Base-by-base conservation (phyloP, 2,888 invertebrate genomes). In the Melikaiella ostensackeni region DNA sequence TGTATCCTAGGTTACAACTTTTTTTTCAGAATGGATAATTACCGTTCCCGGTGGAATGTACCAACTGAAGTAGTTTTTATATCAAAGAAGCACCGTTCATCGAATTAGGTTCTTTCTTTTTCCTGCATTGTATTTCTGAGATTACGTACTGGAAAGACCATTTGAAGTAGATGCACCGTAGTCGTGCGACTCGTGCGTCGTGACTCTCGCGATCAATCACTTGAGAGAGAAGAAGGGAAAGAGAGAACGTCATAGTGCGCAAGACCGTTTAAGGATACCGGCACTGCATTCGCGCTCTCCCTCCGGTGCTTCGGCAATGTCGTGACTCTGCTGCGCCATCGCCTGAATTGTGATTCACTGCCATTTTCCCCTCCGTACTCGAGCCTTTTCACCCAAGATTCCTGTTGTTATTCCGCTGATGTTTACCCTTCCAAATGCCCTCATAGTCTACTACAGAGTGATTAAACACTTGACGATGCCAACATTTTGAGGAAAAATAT, bases 141-240 rank as follows among this genome's bases (percentile, higher is more conserved):
- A 70, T 70, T 80, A 82, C 79, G 75, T 83, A 80, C 78, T 74
- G 70, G 73, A 74, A 76, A 79, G 78, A 79, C 78, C 80, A 82
- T 83, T 81, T 77, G 79, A 80, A 82, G 79, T 80, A 79, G 80
- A 83, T 83, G 82, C 80, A 81, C 80, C 75, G 81, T 81, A 77
- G 83, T 77, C 79, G 81, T 79, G 80, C 78, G 74, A 80, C 83
- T 77, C 79, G 81, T 79, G 79, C 78, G 74, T 81, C 83, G 83
- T 82, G 83, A 82, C 81, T 84, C 79, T 80, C 82, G 83, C 85
- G 84, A 84, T 84, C 85, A 85, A 84, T 85, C 85, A 85, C 84
- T 85, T 84, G 83, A 82, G 82, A 83, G 80, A 80, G 80, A 76
- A 79, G 80, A 77, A 81, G 79, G 76, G 83, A 77, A 78, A 75